Evolutionary conservation across 2,797 vertebrate genomes (phyloP), one percentile per base, ranked within the genome.

Genomic region (Premnoplex brunnescens): DNA sequence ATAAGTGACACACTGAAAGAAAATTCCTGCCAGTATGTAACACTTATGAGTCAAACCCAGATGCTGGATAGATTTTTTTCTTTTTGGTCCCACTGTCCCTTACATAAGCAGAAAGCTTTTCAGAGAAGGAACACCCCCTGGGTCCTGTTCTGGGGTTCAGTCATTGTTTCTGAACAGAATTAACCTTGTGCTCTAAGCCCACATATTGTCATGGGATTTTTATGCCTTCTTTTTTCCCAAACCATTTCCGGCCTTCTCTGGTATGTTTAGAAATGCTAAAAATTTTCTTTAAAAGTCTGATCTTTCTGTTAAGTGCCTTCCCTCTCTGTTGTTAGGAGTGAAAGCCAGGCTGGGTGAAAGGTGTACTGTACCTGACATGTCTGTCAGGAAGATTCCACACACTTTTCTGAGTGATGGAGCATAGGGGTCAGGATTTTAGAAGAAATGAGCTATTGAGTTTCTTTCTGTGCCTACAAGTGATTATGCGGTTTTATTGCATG

Each of bases 341-440:
- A 58, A 52, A 69, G 66, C 48, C 39, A 60, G 48, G 43, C 64
- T 54, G 59, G 59, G 37, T 54, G 60, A 72, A 87, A 44, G 52
- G 12, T 71, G 12, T 52, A 5, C 52, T 28, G 0, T 75, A 43
- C 73, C 22, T 69, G 68, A 67, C 41, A 2, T 4, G 8, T 60
- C 63, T 22, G 1, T 78, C 79, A 69, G 79, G 72, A 89, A 89
- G 39, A 85, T 73, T 88, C 56, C 52, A 66, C 30, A 0, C 14
- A 4, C 0, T 0, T 24, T 72, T 37, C n/a, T 2, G 2, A 76
- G 36, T 0, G 0, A 51, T 55, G 71, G 46, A 83, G 63, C 18
- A 5, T 0, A 6, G 18, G 82, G 82, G 62, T 75, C 39, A 74
- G 63, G 72, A 55, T 46, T 79, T 83, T 83, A 44, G 62, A 79